phyloP scores from a whole-genome alignment of 92 coral and sea anemone species.

The Micromussa lordhowensis region DNA sequence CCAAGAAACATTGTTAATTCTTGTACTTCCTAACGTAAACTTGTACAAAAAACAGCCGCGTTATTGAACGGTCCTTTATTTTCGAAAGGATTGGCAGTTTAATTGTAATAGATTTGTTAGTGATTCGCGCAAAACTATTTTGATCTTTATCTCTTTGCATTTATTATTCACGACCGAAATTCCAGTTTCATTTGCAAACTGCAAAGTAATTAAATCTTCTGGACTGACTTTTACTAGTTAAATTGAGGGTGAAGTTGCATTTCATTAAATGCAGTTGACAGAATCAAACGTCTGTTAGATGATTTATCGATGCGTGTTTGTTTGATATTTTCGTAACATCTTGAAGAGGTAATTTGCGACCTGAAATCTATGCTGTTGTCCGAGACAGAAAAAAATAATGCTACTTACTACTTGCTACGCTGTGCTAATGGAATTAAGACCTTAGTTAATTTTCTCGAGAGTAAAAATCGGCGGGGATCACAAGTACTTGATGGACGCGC shows the following conservation, averaged over 20 bases:
- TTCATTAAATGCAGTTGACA: neutral
- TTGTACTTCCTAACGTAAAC: neutral
- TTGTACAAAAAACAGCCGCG: neutral
- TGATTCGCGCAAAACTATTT: neutral
- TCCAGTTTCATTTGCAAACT: slow-evolving; percentile 5
- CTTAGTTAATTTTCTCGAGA: slow-evolving; percentile 42
- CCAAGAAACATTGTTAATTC: neutral
- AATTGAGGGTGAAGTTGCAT: neutral
- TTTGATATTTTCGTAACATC: neutral
- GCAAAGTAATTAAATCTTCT: neutral
- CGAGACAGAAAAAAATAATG: neutral
- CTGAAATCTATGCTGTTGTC: neutral
- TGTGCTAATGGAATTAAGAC: slow-evolving; percentile 42
- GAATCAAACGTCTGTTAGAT: neutral
- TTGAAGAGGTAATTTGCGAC: slow-evolving; percentile 9
- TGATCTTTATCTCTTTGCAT: slow-evolving; percentile 12
- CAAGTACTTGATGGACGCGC: neutral
- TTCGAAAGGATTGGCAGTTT: slow-evolving; percentile 5
- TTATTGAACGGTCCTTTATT: slow-evolving; percentile 2
- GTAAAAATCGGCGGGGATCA: slow-evolving; percentile 19
- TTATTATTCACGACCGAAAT: neutral
- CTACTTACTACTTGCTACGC: neutral
- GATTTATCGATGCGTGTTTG: neutral
- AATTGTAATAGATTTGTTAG: neutral
- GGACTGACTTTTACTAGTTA: neutral